A percentile compares a stretch with the other conserved stretches of the same genome.
Conservation (phyloP, 2,113 vertebrate species). For the Prunella fulvescens region DNA sequence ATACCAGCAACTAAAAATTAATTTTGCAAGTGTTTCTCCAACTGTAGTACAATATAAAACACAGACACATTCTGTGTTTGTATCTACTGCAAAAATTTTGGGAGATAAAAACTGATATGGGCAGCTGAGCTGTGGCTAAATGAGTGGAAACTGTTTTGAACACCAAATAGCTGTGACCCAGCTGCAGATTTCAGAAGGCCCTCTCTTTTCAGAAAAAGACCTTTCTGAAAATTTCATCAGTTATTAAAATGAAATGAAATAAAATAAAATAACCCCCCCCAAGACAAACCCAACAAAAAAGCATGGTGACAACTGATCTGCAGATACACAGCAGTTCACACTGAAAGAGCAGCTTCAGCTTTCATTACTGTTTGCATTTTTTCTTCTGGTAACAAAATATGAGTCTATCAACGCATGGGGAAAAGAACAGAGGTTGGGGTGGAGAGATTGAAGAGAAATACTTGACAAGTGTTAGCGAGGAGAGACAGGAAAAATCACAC, state of each 20-base stretch:
- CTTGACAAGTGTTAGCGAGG: neutral
- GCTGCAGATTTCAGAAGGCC: neutral
- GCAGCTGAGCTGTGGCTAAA: neutral
- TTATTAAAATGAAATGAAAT: neutral
- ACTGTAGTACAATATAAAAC: neutral
- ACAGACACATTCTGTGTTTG: neutral
- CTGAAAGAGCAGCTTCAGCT: neutral
- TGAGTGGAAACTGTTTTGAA: neutral
- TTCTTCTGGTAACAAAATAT: neutral
- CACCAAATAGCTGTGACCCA: neutral
- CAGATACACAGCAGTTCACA: neutral
- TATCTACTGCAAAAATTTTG: neutral
- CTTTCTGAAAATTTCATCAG: neutral
- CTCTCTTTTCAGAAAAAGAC: neutral
- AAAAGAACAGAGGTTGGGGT: neutral
- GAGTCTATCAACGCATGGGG: accelerated
- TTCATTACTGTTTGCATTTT: neutral
- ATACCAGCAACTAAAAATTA: neutral
- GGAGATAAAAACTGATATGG: neutral
- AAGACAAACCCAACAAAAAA: neutral
- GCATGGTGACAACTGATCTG: neutral
- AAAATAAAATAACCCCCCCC: neutral
- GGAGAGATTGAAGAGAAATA: neutral
- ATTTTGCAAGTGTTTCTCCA: conserved; percentile 13
- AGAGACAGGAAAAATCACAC: neutral